A percentile compares a stretch with the other conserved stretches of the same genome.
Evolutionary conservation across 1,140 invertebrate species (phyloP).

Genomic region (Telenomus remus): DNA sequence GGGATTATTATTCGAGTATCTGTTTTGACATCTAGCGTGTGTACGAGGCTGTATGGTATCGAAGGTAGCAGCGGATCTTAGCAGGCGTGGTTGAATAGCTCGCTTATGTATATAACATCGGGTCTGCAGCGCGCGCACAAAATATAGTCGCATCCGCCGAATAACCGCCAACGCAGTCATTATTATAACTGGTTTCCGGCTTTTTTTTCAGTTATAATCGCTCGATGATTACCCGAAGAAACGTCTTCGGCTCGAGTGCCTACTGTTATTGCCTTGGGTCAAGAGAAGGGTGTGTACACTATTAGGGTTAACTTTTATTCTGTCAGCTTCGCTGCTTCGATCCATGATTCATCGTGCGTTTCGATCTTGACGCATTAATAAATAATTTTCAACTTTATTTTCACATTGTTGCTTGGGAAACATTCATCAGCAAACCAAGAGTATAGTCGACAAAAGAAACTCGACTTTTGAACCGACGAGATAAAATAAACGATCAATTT

Average conservation of each 20-base stretch:
- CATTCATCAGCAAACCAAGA: too few species aligned
- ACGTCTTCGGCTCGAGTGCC: slow-evolving; percentile 70
- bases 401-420: too few species aligned
- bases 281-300: slow-evolving; percentile 62
- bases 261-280: slow-evolving; percentile 70
- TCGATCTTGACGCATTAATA: slow-evolving; percentile 7
- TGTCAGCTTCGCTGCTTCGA: slow-evolving; percentile 35
- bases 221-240: slow-evolving; percentile 70
- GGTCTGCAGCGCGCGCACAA: slow-evolving; percentile 25
- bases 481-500: too few species aligned
- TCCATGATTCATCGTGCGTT: slow-evolving; percentile 49
- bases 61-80: slow-evolving; percentile 25
- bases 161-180: slow-evolving; percentile 54
- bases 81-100: slow-evolving; percentile 43
- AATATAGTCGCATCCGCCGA: slow-evolving; percentile 46
- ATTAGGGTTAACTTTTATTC: slow-evolving; percentile 63
- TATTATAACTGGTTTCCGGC: slow-evolving; percentile 74
- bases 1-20: slow-evolving; percentile 15
- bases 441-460: too few species aligned
- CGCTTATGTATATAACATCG: slow-evolving; percentile 12
- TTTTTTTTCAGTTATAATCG: slow-evolving; percentile 74
- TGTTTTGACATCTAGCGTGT: slow-evolving; percentile 48
- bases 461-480: too few species aligned
- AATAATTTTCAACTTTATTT: neutral
- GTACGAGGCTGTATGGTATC: slow-evolving; percentile 16